A percentile compares a stretch with the other conserved stretches of the same genome.
Evolutionary conservation across 2,113 vertebrate genomes (phyloP).

Genomic region (Budorcas taxicolor): DNA sequence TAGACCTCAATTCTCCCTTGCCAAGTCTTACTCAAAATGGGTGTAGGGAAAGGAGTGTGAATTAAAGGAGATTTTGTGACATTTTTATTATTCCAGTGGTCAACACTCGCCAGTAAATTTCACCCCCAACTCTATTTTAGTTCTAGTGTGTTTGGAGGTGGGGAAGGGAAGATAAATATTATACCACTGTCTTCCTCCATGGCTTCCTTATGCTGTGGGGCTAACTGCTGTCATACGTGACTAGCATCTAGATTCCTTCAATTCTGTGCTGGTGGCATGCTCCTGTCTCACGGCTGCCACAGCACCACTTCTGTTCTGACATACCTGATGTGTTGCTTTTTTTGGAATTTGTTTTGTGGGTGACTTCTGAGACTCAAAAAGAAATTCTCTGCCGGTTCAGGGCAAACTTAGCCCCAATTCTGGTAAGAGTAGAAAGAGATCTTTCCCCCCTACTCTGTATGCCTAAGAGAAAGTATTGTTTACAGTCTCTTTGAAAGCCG

Average conservation of each 20-base stretch:
- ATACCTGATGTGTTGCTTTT: neutral
- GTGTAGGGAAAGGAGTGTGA: neutral
- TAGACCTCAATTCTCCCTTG: neutral
- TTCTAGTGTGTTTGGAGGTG: neutral
- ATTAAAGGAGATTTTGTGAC: neutral
- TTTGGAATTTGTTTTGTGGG: neutral
- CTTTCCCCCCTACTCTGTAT: fast-evolving
- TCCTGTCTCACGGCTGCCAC: neutral
- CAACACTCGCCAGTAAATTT: neutral
- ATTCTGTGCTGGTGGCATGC: neutral
- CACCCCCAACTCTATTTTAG: neutral
- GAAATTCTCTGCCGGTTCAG: neutral
- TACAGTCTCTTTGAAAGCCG: neutral
- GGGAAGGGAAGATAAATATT: neutral
- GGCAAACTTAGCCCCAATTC: neutral
- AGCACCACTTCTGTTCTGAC: neutral
- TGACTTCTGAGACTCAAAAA: neutral
- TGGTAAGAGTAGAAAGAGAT: neutral
- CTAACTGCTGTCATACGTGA: neutral
- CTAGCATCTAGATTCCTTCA: neutral
- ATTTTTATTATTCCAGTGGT: neutral
- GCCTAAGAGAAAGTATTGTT: neutral
- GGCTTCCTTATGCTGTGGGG: neutral
- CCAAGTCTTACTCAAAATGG: neutral
- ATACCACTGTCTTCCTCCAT: fast-evolving